Conservation (phyloP, 2,888 invertebrate genomes). For the Drosophila tanythrix region DNA sequence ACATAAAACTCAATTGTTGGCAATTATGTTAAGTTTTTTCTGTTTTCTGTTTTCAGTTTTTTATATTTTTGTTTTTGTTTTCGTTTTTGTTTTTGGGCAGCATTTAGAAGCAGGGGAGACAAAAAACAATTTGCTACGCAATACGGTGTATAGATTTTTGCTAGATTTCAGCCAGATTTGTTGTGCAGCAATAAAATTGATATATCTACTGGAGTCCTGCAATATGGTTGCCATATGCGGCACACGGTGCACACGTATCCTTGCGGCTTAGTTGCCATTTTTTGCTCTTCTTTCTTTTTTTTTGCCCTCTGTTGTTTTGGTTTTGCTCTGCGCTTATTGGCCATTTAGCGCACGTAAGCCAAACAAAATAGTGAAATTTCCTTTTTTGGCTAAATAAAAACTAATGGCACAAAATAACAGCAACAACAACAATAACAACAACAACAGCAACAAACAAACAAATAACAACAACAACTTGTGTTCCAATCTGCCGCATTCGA, state of each 20-base stretch:
- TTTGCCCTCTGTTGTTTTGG: not conserved
- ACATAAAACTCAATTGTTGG: constrained; percentile 67
- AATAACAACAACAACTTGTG: constrained; percentile 27
- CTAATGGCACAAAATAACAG: constrained; percentile 65
- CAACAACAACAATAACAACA: constrained; percentile 19
- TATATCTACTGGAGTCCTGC: constrained; percentile 66
- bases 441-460: constrained; percentile 7
- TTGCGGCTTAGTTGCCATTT: constrained; percentile 68
- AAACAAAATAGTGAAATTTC: constrained; percentile 69
- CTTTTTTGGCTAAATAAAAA: constrained; percentile 66
- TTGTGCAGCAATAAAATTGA: constrained; percentile 77
- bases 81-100: not conserved
- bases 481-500: constrained; percentile 58
- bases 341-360: constrained; percentile 80
- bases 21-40: constrained; percentile 58
- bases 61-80: not conserved
- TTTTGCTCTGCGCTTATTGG: constrained; percentile 69
- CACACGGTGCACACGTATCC: constrained; percentile 33
- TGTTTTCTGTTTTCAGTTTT: constrained; percentile 10
- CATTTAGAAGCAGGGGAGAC: constrained; percentile 15
- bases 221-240: constrained; percentile 68
- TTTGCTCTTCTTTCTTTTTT: constrained; percentile 21
- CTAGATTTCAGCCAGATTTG: constrained; percentile 27
- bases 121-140: constrained; percentile 62
- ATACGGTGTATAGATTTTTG: constrained; percentile 12